A percentile compares a stretch with the other conserved stretches of the same genome.
These are phyloP conservation scores for Drosophila kuntzei DNA, from an alignment of 2,888 invertebrate species.

Conservation along the genomic window DNA sequence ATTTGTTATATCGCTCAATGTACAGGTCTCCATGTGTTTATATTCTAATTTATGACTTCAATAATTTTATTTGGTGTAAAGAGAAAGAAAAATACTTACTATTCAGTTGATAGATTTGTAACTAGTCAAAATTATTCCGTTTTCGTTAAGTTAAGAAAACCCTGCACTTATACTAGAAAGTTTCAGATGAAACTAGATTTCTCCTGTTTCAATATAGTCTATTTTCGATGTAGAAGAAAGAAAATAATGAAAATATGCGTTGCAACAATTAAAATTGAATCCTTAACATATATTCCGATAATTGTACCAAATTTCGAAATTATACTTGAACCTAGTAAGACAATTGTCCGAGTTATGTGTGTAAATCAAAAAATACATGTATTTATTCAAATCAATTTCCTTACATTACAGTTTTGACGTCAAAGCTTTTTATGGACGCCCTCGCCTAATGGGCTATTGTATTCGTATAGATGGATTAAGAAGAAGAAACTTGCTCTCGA, in stretches of 20 bases:
- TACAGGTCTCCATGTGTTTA: too few relatives aligned
- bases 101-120: too few relatives aligned
- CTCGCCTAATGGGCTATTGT: not conserved
- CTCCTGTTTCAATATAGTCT: not conserved
- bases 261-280: too few relatives aligned
- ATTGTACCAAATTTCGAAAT: not conserved
- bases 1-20: too few relatives aligned
- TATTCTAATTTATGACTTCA: too few relatives aligned
- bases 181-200: not conserved
- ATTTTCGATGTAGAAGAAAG: too few relatives aligned
- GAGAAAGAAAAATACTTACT: too few relatives aligned
- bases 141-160: not conserved
- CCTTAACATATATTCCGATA: not conserved
- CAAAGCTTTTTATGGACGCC: not conserved
- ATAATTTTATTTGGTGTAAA: too few relatives aligned
- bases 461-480: constrained; percentile 4
- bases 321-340: not conserved
- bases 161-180: not conserved
- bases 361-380: not conserved
- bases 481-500: constrained; percentile 29
- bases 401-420: not conserved
- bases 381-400: not conserved
- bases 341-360: too few relatives aligned
- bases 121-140: too few relatives aligned
- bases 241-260: too few relatives aligned